phyloP scores from a whole-genome alignment of 2,113 vertebrate genomes.

The Meleagris gallopavo region DNA sequence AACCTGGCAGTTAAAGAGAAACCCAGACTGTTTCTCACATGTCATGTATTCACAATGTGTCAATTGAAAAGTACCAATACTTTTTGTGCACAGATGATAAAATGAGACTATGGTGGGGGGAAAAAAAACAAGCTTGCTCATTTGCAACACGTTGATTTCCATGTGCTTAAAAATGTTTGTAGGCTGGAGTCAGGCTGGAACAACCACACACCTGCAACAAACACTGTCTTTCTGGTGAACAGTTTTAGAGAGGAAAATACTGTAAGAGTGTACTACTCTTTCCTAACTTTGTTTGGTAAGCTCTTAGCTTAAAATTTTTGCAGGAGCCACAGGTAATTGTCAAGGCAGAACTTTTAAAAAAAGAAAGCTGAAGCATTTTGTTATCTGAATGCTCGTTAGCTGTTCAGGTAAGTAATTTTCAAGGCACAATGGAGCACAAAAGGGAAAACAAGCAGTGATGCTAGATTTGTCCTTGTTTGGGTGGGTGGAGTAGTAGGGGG shows the following conservation, averaged over 20 bases:
- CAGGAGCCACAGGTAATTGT: slow-evolving; percentile 28
- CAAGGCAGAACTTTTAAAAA: neutral
- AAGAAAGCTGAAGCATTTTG: slow-evolving; percentile 6
- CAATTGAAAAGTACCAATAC: slow-evolving; percentile 79
- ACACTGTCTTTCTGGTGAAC: slow-evolving; percentile 13
- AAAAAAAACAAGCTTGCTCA: slow-evolving; percentile 66
- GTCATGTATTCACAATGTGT: neutral
- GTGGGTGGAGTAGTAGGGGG: neutral
- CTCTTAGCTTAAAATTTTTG: slow-evolving; percentile 14
- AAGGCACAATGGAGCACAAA: slow-evolving; percentile 57
- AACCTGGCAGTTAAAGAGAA: neutral
- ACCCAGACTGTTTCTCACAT: neutral
- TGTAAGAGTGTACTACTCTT: neutral
- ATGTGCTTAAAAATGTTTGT: slow-evolving; percentile 79
- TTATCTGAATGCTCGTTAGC: slow-evolving; percentile 34
- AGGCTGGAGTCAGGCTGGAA: slow-evolving; percentile 63
- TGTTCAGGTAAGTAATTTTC: slow-evolving; percentile 80
- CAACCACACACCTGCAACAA: slow-evolving; percentile 43
- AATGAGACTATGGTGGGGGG: slow-evolving; percentile 21
- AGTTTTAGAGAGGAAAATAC: slow-evolving; percentile 35
- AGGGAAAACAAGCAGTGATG: slow-evolving; percentile 20
- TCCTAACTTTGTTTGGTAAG: neutral
- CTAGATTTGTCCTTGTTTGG: slow-evolving; percentile 30
- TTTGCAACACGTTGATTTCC: slow-evolving; percentile 61
- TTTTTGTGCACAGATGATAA: slow-evolving; percentile 70